Evolutionary conservation across 2,797 vertebrate genomes (phyloP).

Genomic region (Carduelis carduelis): DNA sequence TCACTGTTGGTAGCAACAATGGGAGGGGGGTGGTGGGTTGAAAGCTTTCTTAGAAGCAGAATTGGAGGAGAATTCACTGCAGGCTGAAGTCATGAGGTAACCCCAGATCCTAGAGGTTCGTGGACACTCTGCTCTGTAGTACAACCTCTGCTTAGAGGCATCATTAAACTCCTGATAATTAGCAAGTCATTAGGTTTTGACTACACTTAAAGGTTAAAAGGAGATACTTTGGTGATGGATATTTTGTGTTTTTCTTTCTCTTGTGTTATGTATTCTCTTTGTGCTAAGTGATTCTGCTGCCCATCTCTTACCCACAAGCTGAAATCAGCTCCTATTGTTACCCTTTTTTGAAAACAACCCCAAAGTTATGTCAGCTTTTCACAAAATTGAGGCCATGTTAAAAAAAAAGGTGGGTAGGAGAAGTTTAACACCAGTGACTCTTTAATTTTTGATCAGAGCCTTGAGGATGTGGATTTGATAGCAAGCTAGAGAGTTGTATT

Average conservation of each 20-base stretch:
- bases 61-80: slow-evolving; percentile 20
- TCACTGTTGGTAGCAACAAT: slow-evolving; percentile 55
- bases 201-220: slow-evolving; percentile 61
- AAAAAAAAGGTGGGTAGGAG: background rate
- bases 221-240: slow-evolving; percentile 29
- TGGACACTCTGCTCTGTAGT: background rate
- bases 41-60: slow-evolving; percentile 25
- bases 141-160: slow-evolving; percentile 35
- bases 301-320: slow-evolving; percentile 13
- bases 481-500: background rate
- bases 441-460: background rate
- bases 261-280: slow-evolving; percentile 28
- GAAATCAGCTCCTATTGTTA: background rate
- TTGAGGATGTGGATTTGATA: background rate
- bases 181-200: slow-evolving; percentile 45
- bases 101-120: slow-evolving; percentile 11
- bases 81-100: background rate
- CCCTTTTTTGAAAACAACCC: background rate
- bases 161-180: slow-evolving; percentile 52
- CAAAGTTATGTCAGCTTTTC: background rate
- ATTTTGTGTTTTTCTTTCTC: slow-evolving; percentile 52
- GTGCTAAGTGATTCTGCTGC: background rate
- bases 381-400: background rate
- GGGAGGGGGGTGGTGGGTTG: background rate
- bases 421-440: background rate